phyloP scores from a whole-genome alignment of 2,888 invertebrate genomes.

The Drosophila fungiperda region DNA sequence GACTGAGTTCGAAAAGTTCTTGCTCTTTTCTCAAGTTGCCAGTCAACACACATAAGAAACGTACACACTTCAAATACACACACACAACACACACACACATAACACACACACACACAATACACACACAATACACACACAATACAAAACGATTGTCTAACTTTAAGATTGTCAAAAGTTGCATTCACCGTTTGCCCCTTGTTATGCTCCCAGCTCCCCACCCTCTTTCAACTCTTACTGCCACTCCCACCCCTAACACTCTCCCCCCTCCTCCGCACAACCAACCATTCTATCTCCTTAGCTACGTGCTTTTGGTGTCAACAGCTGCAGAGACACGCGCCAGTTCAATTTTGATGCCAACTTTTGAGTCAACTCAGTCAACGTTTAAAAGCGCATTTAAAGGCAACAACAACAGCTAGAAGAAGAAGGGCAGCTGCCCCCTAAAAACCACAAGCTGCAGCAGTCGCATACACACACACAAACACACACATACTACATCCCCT shows the following conservation, averaged over 20 bases:
- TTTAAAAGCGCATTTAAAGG: slow-evolving; percentile 78
- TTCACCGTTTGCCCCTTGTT: slow-evolving; percentile 6
- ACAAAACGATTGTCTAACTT: slow-evolving; percentile 69
- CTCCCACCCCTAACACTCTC: neutral
- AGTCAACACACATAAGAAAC: slow-evolving; percentile 22
- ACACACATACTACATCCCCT: neutral
- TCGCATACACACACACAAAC: slow-evolving; percentile 15
- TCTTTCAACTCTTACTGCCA: neutral
- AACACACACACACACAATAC: neutral
- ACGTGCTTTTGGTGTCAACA: slow-evolving; percentile 70
- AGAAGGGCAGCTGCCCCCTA: neutral
- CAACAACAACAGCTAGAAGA: slow-evolving; percentile 14
- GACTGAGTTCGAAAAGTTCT: slow-evolving; percentile 27
- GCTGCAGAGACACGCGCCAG: slow-evolving; percentile 71
- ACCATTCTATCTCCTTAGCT: slow-evolving; percentile 17
- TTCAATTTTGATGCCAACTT: slow-evolving; percentile 78
- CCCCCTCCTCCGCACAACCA: too few relatives aligned
- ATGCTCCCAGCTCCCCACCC: neutral
- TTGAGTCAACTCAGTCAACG: slow-evolving; percentile 49
- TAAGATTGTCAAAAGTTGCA: slow-evolving; percentile 79
- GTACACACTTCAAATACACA: slow-evolving; percentile 17
- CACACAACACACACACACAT: neutral
- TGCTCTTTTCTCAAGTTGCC: slow-evolving; percentile 66
- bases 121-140: slow-evolving; percentile 12
- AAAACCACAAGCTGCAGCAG: slow-evolving; percentile 55